Conservation (phyloP, 2,888 invertebrate genomes). For the Nomada ferruginata region DNA sequence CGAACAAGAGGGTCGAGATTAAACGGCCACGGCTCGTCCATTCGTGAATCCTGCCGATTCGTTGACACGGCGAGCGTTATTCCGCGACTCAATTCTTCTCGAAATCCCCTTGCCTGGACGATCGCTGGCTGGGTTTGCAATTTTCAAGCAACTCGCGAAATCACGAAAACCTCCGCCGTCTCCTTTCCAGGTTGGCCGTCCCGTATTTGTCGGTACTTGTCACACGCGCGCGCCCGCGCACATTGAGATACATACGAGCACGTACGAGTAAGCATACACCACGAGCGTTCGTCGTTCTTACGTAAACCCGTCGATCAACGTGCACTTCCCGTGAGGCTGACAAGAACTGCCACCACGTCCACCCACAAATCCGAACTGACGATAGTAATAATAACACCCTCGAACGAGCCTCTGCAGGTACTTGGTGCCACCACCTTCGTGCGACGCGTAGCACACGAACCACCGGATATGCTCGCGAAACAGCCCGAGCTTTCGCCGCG, state of each 20-base stretch:
- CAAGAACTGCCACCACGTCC: not conserved
- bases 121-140: not conserved
- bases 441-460: conserved; percentile 29
- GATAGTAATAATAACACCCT: conserved; percentile 1
- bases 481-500: conserved; percentile 2
- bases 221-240: conserved; percentile 64
- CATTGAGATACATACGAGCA: conserved; percentile 38
- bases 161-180: conserved; percentile 40
- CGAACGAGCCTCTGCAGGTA: not conserved
- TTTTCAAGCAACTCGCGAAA: conserved; percentile 46
- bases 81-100: not conserved
- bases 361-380: not conserved
- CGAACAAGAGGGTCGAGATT: conserved; percentile 73
- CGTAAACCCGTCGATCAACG: conserved; percentile 63
- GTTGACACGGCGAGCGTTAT: not conserved
- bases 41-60: conserved; percentile 69
- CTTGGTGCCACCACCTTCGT: conserved; percentile 3
- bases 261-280: conserved; percentile 47
- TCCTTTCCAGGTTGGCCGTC: conserved; percentile 21
- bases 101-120: not conserved
- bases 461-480: conserved; percentile 27
- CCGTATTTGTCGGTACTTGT: conserved; percentile 62
- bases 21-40: conserved; percentile 74
- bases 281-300: conserved; percentile 61
- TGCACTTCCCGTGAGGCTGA: conserved; percentile 40